Evolutionary conservation across 2,797 vertebrate species (phyloP).

Genomic region (Catharus ustulatus): DNA sequence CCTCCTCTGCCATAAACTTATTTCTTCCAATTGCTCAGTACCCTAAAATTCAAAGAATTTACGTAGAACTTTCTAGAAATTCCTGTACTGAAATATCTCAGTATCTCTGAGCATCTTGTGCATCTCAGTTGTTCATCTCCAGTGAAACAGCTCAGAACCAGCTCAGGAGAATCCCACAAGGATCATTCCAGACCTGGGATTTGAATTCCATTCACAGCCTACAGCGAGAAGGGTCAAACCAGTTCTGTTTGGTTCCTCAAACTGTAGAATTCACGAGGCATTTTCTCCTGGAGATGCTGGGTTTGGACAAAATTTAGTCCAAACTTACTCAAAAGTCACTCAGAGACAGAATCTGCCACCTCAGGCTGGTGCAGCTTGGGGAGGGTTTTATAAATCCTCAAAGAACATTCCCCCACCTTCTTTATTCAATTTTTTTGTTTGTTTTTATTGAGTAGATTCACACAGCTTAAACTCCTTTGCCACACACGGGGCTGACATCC

Average conservation of each 20-base stretch:
- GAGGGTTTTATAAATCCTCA: background rate
- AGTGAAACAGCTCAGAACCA: background rate
- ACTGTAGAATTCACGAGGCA: background rate
- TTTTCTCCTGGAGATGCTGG: background rate
- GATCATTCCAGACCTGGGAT: background rate
- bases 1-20: background rate
- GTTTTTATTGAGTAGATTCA: background rate
- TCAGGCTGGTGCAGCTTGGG: background rate
- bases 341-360: background rate
- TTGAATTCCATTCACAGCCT: background rate
- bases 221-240: background rate
- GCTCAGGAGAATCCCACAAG: background rate
- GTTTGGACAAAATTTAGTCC: background rate
- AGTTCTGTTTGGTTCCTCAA: background rate
- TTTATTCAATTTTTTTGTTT: background rate
- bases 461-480: background rate
- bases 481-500: background rate
- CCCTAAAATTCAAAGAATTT: background rate
- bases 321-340: background rate
- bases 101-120: background rate
- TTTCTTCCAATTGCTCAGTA: background rate
- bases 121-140: background rate
- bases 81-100: background rate
- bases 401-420: background rate
- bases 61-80: background rate